phyloP scores from a whole-genome alignment of 2,797 vertebrate genomes.

The Enteromius unitaeniatus region DNA sequence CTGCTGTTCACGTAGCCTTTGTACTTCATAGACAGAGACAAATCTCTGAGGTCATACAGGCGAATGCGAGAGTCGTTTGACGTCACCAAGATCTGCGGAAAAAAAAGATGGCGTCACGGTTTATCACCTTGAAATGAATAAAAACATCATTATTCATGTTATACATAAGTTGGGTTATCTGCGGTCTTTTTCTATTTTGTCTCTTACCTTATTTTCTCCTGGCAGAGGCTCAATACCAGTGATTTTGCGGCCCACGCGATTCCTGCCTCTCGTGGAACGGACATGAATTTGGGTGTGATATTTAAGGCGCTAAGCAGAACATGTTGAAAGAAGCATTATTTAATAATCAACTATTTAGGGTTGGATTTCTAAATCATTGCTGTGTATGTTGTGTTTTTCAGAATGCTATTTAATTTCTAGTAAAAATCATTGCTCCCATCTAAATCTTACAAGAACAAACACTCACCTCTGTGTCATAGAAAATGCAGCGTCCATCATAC shows the following conservation, averaged over 20 bases:
- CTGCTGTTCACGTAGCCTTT: slow-evolving; percentile 99
- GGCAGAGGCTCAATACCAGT: slow-evolving; percentile 98
- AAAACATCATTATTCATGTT: neutral
- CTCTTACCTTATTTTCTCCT: slow-evolving; percentile 94
- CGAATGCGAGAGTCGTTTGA: slow-evolving; percentile 98
- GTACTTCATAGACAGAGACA: slow-evolving; percentile 99
- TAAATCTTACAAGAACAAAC: neutral
- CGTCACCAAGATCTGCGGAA: slow-evolving; percentile 91
- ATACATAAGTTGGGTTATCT: neutral
- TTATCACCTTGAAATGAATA: neutral
- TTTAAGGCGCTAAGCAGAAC: slow-evolving; percentile 87
- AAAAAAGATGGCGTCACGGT: neutral
- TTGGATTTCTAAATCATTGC: neutral
- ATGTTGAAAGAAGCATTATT: neutral
- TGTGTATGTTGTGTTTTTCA: neutral
- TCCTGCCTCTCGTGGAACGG: slow-evolving; percentile 95
- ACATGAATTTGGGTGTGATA: slow-evolving; percentile 99
- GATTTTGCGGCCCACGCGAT: slow-evolving; percentile 98
- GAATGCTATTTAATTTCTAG: neutral
- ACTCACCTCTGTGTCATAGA: slow-evolving; percentile 97
- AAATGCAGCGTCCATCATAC: slow-evolving; percentile 97
- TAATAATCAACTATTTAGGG: neutral
- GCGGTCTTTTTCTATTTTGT: neutral
- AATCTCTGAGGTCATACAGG: slow-evolving; percentile 94
- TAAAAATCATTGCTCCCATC: neutral